These are phyloP conservation scores for Poicephalus meyeri DNA, from an alignment of 2,113 vertebrate genomes.

Conservation along the genomic window DNA sequence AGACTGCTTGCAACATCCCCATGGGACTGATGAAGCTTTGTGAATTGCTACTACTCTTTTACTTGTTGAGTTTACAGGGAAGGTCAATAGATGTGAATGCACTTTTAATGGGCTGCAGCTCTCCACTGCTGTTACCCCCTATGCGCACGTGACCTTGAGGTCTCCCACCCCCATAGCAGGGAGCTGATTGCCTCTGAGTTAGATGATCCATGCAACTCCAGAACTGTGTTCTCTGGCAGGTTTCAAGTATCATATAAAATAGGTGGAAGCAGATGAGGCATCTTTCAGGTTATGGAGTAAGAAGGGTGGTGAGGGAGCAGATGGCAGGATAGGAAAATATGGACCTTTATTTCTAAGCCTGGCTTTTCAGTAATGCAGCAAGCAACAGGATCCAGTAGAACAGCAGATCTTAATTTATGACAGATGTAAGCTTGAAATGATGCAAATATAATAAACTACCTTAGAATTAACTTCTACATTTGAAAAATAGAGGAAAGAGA, in stretches of 20 bases:
- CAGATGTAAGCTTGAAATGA: neutral
- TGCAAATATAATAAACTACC: neutral
- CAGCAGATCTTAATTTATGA: neutral
- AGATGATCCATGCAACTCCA: neutral
- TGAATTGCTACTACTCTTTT: slow-evolving; percentile 4
- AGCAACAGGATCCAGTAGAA: neutral
- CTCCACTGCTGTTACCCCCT: neutral
- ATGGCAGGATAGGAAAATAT: neutral
- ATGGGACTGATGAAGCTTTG: slow-evolving; percentile 2
- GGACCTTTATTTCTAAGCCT: neutral
- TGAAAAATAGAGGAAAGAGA: neutral
- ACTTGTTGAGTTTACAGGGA: neutral
- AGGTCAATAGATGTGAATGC: neutral
- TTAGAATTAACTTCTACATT: neutral
- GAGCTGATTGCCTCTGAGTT: neutral
- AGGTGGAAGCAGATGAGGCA: neutral
- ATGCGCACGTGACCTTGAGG: neutral
- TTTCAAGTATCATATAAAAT: neutral
- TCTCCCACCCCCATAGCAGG: neutral
- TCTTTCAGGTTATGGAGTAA: neutral
- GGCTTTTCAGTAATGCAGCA: neutral
- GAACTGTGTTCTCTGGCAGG: neutral
- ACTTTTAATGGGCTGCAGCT: slow-evolving; percentile 17
- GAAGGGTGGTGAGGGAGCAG: neutral
- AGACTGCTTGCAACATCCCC: neutral